phyloP scores from a whole-genome alignment of 2,888 invertebrate species.

The Ischnus inquisitorius region DNA sequence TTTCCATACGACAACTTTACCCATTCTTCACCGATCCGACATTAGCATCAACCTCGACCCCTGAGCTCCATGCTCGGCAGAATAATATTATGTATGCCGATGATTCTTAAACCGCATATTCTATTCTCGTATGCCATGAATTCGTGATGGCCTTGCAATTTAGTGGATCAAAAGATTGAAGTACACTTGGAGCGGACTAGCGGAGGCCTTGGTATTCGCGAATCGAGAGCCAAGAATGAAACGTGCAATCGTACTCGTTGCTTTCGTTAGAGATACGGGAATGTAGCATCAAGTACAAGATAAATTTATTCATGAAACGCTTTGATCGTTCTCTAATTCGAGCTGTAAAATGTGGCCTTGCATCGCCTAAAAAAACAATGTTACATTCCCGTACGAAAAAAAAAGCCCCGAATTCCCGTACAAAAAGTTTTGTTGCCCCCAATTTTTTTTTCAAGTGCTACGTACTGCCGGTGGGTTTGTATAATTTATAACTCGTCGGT shows the following conservation, averaged over 20 bases:
- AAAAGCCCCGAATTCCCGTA: not conserved
- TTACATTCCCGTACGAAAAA: not conserved
- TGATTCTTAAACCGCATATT: constrained; percentile 16
- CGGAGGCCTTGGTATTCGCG: constrained; percentile 14
- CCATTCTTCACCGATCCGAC: not conserved
- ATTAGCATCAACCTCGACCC: constrained; percentile 54
- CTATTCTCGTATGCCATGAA: constrained; percentile 45
- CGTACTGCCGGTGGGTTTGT: constrained; percentile 26
- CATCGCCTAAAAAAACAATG: not conserved
- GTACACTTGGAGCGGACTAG: not conserved
- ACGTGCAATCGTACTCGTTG: constrained; percentile 2
- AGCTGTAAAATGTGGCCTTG: not conserved
- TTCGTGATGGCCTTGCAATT: constrained; percentile 33
- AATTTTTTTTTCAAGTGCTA: constrained; percentile 20
- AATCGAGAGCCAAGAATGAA: constrained; percentile 39
- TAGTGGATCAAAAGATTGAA: constrained; percentile 26
- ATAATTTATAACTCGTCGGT: constrained; percentile 34
- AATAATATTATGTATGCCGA: constrained; percentile 34
- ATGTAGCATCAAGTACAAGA: not conserved
- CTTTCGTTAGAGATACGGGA: constrained; percentile 5
- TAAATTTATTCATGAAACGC: too few species aligned
- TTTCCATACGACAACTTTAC: not conserved
- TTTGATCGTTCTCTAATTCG: not conserved
- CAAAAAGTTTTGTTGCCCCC: not conserved
- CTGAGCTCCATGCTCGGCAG: constrained; percentile 4